Conservation (phyloP, 2,888 invertebrate genomes). For the Argynnis bischoffii region DNA sequence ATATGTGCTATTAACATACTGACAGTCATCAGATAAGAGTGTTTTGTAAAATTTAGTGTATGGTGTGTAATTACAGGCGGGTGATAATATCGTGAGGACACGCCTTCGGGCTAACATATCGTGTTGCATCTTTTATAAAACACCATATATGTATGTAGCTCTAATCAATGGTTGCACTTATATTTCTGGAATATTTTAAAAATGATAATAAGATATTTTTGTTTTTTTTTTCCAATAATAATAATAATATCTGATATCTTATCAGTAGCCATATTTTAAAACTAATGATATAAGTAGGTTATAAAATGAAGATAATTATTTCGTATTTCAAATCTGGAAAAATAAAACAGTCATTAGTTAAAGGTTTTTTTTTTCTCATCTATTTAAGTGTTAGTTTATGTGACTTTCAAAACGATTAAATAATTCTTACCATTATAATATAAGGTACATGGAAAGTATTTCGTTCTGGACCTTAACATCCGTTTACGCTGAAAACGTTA, state of each 20-base stretch:
- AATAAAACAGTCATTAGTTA: no score
- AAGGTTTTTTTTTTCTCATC: no score
- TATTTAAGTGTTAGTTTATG: background rate
- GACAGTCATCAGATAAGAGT: slow-evolving; percentile 67
- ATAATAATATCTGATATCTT: no score
- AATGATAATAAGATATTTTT: slow-evolving; percentile 14
- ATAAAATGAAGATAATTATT: no score
- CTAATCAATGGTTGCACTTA: slow-evolving; percentile 26
- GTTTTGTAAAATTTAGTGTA: slow-evolving; percentile 76
- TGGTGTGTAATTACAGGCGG: slow-evolving; percentile 66
- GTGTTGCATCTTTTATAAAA: slow-evolving; percentile 44
- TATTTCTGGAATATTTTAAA: slow-evolving; percentile 27
- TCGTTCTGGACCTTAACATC: slow-evolving; percentile 45
- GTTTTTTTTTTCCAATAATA: no score
- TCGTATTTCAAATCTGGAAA: no score
- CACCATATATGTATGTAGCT: slow-evolving; percentile 16
- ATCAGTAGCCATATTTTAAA: no score
- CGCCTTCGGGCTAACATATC: slow-evolving; percentile 61
- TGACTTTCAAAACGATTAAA: slow-evolving; percentile 7
- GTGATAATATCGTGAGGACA: slow-evolving; percentile 65
- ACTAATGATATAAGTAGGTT: no score
- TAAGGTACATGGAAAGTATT: slow-evolving; percentile 32
- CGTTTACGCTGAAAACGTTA: slow-evolving; percentile 30
- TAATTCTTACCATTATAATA: slow-evolving; percentile 7
- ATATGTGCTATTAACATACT: slow-evolving; percentile 75